Percentiles rank a stretch among this genome's conserved stretches.
Conservation (phyloP, 1,140 invertebrate species). For the Bursaphelenchus mucronatus region DNA sequence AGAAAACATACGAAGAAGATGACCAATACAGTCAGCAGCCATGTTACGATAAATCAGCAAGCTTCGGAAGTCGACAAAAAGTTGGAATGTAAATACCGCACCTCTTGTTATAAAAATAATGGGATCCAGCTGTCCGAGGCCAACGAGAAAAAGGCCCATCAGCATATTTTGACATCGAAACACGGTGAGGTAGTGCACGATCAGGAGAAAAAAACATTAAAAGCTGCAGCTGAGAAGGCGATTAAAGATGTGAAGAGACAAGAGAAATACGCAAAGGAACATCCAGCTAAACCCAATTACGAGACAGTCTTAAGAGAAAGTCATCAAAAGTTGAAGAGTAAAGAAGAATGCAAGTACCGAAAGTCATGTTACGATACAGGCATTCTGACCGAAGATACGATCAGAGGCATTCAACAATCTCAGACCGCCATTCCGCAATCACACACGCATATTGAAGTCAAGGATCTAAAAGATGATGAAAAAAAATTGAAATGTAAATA, state of each 20-base stretch:
- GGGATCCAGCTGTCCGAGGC: slow-evolving; percentile 31
- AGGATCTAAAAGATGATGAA: slow-evolving; percentile 23
- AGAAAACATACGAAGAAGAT: no score
- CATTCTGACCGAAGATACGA: slow-evolving; percentile 25
- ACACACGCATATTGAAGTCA: slow-evolving; percentile 7
- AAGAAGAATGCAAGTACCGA: slow-evolving; percentile 42
- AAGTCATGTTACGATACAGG: slow-evolving; percentile 43
- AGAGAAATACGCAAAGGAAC: slow-evolving; percentile 24
- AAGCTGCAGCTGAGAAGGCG: slow-evolving; percentile 34
- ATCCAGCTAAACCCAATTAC: slow-evolving; percentile 33
- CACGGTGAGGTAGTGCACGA: no score
- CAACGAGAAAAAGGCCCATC: slow-evolving; percentile 18
- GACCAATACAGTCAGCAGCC: no score
- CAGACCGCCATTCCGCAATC: neutral
- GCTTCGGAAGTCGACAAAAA: no score
- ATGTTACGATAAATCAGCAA: no score
- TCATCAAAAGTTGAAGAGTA: slow-evolving; percentile 23
- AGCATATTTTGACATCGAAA: slow-evolving; percentile 20
- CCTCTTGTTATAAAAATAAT: slow-evolving; percentile 30
- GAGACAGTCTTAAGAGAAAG: slow-evolving; percentile 16
- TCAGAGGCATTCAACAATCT: neutral
- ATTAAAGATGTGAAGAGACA: slow-evolving; percentile 28
- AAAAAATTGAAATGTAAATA: slow-evolving; percentile 40
- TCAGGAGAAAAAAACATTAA: slow-evolving; percentile 2
- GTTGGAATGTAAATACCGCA: slow-evolving; percentile 31